These are phyloP conservation scores for Neomicropteryx cornuta DNA, from an alignment of 1,140 invertebrate genomes.

Conservation along the genomic window DNA sequence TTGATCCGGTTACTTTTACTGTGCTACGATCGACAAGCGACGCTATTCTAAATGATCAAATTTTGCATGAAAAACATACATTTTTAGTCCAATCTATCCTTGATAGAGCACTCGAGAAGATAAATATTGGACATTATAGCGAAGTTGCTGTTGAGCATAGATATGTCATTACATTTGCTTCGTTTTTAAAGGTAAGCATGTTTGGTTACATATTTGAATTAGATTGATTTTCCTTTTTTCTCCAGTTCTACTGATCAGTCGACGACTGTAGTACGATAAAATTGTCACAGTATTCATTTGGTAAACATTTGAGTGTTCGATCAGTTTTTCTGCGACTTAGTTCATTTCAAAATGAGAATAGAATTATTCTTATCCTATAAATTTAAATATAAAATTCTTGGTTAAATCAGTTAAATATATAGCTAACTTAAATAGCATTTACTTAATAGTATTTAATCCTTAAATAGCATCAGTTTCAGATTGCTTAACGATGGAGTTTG, in stretches of 20 bases:
- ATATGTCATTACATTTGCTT: slow-evolving; percentile 49
- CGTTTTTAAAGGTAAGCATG: slow-evolving; percentile 45
- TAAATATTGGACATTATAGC: slow-evolving; percentile 81
- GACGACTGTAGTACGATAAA: slow-evolving; percentile 8
- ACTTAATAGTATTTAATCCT: no score
- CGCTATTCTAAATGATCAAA: no score
- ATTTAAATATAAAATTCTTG: neutral
- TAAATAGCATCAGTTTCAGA: no score
- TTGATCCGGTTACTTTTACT: no score
- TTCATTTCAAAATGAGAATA: slow-evolving; percentile 8
- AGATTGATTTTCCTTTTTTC: slow-evolving; percentile 12
- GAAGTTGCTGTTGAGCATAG: slow-evolving; percentile 49
- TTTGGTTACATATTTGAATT: slow-evolving; percentile 18
- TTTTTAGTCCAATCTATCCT: slow-evolving; percentile 45
- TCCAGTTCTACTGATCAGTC: neutral
- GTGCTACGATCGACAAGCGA: no score
- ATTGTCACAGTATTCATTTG: slow-evolving; percentile 21
- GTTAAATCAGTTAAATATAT: no score
- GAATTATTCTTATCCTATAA: neutral
- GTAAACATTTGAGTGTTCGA: slow-evolving; percentile 17
- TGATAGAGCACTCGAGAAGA: slow-evolving; percentile 65
- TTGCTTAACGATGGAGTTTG: no score
- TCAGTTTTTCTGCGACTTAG: slow-evolving; percentile 22
- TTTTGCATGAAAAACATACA: slow-evolving; percentile 20
- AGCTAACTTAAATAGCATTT: no score